Evolutionary conservation across 2,888 invertebrate species (phyloP), one percentile per base, ranked within the genome.

Genomic region (Mechanitis mazaeus): DNA sequence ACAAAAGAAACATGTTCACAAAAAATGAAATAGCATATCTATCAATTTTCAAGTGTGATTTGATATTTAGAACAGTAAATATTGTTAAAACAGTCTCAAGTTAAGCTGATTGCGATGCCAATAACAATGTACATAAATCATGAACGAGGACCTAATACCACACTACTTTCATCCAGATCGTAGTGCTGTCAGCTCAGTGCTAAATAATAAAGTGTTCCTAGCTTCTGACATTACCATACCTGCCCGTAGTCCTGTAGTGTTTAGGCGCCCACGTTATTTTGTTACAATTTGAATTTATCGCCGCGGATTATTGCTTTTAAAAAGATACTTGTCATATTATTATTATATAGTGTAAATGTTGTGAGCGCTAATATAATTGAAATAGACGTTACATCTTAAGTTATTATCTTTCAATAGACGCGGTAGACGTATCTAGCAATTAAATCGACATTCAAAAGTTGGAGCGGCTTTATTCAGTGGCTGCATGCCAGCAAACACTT

Each of bases 381-480:
- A 83, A 81, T 82, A 80, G 79, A 79, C 82, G 79, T 81, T 86
- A 86, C 84, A 85, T 86, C 84, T 86, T 77, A 80, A 83, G 78
- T 81, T 82, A 87, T 87, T 86, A 87, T 87, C 84, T 86, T 83
- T 82, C 80, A 86, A 87, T 87, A 79, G 82, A 77, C 83, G 83
- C 79, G 77, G 73, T 72, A 75, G 84, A 84, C 84, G 87, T 90
- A 90, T 90, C 89, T 84, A 77, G 84, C 88, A 89, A 90, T 89
- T 90, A 89, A 87, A 90, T 90, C 89, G 84, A 87, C 89, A 88
- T 89, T 87, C 89, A 86, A 88, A 84, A 88, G 89, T 84, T 85
- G 78, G 82, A 81, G 81, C 76, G 80, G 81, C 79, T 84, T 84
- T 85, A 87, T 85, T 85, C 85, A 75, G 77, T 79, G 79, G 82